Evolutionary conservation across 2,888 invertebrate genomes (phyloP), one percentile per base, ranked within the genome.

Genomic region (Idaea dimidiata): DNA sequence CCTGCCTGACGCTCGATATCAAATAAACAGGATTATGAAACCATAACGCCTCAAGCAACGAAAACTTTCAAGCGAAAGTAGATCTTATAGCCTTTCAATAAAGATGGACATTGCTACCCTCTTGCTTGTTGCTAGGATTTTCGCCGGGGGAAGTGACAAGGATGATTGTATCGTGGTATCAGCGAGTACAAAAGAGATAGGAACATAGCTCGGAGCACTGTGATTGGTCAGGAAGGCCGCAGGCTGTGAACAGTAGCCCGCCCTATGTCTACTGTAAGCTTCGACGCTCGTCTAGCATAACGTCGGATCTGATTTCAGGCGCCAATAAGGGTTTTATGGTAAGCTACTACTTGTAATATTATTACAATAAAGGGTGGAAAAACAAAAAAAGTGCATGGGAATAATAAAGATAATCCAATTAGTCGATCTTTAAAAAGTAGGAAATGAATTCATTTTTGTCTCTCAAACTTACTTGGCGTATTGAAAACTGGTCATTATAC

Each of bases 181-280:
- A 62, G 68, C 69, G 74, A 54, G 85, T 72, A 78, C 66, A 79
- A 88, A 72, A 66, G 81, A 74, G 90, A 89, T 72, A 72, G 79
- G 18, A 75, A 89, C 86, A 92, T 92, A 87, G 92, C 92, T 93
- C 86, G 83, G 83, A 93, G 93, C 92, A 91, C 91, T 91, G 91
- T 92, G 93, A 93, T 93, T 93, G 93, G 93, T 93, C 91, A 92
- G 91, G 90, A 92, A 91, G 90, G 92, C 93, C 92, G 90, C 91
- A 89, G 92, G 93, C 92, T 85, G 90, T 91, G 91, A 90, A 91
- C 93, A 86, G 93, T 93, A 93, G 93, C 93, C 93, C 92, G 91
- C 93, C 93, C 92, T 92, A 91, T 91, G 91, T 91, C 91, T 91
- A 90, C 90, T 90, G 91, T 91, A 90, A 91, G 85, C 84, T 86